These are phyloP conservation scores for Metellina segmentata DNA, from an alignment of 2,888 invertebrate species.

Conservation along the genomic window DNA sequence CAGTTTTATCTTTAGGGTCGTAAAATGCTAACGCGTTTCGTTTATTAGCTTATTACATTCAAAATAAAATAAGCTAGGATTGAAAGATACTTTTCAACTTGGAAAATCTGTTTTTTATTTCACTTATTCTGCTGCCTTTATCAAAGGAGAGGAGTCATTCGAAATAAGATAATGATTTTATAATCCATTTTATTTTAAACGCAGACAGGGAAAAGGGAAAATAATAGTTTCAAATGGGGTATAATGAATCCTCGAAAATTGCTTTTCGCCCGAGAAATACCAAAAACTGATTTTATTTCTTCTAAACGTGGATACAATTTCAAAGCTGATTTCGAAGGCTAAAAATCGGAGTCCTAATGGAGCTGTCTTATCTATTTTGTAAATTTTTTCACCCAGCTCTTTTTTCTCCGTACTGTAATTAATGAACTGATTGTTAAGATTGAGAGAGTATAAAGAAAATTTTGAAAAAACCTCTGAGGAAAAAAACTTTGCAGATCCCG, in stretches of 20 bases:
- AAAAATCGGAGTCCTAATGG: conserved; percentile 45
- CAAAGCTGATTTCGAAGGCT: conserved; percentile 47
- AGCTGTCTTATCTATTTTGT: conserved; percentile 44
- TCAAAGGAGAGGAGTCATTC: conserved; percentile 21
- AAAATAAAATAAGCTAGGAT: conserved; percentile 17
- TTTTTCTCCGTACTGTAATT: conserved; percentile 40
- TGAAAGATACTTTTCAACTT: conserved; percentile 8
- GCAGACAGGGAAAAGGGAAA: conserved; percentile 12
- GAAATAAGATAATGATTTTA: conserved; percentile 58
- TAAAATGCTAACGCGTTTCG: conserved; percentile 4
- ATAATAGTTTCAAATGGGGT: conserved; percentile 52
- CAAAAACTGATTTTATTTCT: conserved; percentile 40
- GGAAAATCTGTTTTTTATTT: conserved; percentile 22
- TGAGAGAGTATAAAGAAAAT: conserved; percentile 37
- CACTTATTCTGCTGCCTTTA: neutral
- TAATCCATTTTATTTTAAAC: conserved; percentile 49
- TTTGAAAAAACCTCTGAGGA: neutral
- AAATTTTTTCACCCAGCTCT: neutral
- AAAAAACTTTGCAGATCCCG: neutral
- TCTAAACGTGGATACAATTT: conserved; percentile 23
- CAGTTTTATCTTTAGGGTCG: conserved; percentile 10
- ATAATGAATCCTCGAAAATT: conserved; percentile 36
- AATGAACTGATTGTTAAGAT: conserved; percentile 61
- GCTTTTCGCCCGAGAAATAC: conserved; percentile 25
- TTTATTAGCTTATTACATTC: conserved; percentile 52